These are phyloP conservation scores for Pteria penguin DNA, from an alignment of 2,888 invertebrate species.

Conservation along the genomic window DNA sequence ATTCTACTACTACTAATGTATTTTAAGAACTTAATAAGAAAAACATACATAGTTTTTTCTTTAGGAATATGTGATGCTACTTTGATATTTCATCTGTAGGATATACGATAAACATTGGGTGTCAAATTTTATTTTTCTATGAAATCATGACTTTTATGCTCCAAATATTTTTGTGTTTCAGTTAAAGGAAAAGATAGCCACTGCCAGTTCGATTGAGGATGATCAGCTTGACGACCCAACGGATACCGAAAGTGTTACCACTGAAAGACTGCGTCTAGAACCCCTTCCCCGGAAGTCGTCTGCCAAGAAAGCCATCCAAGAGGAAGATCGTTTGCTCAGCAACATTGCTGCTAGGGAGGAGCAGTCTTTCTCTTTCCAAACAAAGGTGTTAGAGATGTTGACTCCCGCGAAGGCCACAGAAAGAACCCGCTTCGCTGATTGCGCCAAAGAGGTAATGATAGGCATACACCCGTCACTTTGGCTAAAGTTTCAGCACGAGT, in stretches of 20 bases:
- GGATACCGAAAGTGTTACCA: slow-evolving; percentile 25
- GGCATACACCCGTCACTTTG: slow-evolving; percentile 37
- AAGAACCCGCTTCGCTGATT: slow-evolving; percentile 33
- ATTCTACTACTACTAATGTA: too few relatives aligned
- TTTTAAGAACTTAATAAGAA: too few relatives aligned
- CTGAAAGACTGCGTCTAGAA: slow-evolving; percentile 29
- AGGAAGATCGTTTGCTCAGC: slow-evolving; percentile 33
- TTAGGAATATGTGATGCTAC: too few relatives aligned
- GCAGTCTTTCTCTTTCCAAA: slow-evolving; percentile 37
- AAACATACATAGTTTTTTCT: too few relatives aligned
- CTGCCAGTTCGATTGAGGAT: slow-evolving; percentile 12
- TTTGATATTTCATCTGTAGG: too few relatives aligned
- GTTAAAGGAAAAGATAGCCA: slow-evolving; percentile 35
- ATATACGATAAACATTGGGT: too few relatives aligned
- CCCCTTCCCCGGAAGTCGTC: slow-evolving; percentile 25
- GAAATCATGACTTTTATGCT: too few relatives aligned
- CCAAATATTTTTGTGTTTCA: too few relatives aligned
- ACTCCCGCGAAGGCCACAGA: slow-evolving; percentile 35
- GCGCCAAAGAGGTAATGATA: slow-evolving; percentile 39
- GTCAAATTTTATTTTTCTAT: too few relatives aligned
- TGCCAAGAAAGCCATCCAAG: slow-evolving; percentile 32
- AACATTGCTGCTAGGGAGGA: slow-evolving; percentile 33
- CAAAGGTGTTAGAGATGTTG: slow-evolving; percentile 36
- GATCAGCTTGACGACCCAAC: too few relatives aligned
- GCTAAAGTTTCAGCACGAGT: slow-evolving; percentile 34